Base-by-base conservation (phyloP, 2,888 invertebrate genomes). In the Copidosoma aretas region DNA sequence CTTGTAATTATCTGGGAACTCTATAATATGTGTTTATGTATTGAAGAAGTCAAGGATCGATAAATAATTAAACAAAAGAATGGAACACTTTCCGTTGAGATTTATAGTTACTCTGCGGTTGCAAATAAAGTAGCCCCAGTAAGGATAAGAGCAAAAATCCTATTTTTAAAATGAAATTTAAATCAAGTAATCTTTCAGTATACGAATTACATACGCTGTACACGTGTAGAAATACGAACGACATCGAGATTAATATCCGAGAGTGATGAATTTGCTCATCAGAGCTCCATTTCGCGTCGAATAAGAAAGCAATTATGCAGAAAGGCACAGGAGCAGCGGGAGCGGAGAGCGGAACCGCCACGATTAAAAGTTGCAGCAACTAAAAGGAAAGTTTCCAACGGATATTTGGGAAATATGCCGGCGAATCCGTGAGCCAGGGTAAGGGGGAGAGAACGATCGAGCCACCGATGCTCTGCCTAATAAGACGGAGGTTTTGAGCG, bases 401-500 rank as follows among this genome's bases (percentile, higher is more conserved):
- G 63, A 68, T 64, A 64, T 68, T 68, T 64, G 54, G 60, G 24
- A 64, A 64, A 68, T 64, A 68, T 60, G 64, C 56, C 46, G 51
- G 59, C 49, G 63, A 68, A 64, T 64, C 61, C 51, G 61, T 64
- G 52, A 58, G 3, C 4, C 4, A 49, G 49, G 4, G 49, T 5
- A 10, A 49, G 25, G n/a, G 14, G 41, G n/a, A 25, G 39, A 32
- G 8, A 32, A 32, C 3, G 32, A 54, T 66, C 59, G 41, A 58
- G 32, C 74, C 74, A 71, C 24, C 15, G 32, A 74, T 75, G 8
- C 74, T 76, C 71, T 65, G 24, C 65, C 73, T 80, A 80, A 80
- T 81, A 80, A 80, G 81, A 79, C 77, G 77, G 77, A 77, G 80
- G 79, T 78, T 76, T 46, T 12, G 78, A 76, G 81, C 77, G 43